A percentile compares a stretch with the other conserved stretches of the same genome.
phyloP scores from a whole-genome alignment of 64 coral and sea anemone species.

The Platygyra sinensis region DNA sequence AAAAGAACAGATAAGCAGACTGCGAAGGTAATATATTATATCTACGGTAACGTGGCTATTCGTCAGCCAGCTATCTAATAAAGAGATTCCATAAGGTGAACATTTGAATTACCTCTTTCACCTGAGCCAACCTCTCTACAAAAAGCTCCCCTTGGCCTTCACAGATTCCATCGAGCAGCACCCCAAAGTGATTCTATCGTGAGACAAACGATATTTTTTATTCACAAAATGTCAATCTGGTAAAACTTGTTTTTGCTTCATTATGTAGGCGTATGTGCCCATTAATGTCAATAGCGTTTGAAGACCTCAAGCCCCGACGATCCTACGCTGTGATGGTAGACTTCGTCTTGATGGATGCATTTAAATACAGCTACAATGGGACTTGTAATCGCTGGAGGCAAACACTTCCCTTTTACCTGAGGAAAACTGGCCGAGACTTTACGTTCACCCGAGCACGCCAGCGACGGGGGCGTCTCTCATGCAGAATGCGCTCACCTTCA shows the following conservation, averaged over 20 bases:
- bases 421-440: background rate
- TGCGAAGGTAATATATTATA: too few relatives aligned
- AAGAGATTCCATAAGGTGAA: too few relatives aligned
- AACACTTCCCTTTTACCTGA: background rate
- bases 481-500: background rate
- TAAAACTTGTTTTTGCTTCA: background rate
- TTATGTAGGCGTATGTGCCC: constrained; percentile 13
- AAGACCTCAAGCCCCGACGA: constrained; percentile 14
- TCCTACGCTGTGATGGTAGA: constrained; percentile 33
- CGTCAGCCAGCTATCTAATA: too few relatives aligned
- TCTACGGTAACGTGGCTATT: too few relatives aligned
- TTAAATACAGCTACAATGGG: constrained; percentile 11
- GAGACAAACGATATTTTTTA: background rate
- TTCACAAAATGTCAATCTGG: background rate
- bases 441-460: constrained; percentile 13
- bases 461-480: constrained; percentile 1
- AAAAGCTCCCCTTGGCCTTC: too few relatives aligned
- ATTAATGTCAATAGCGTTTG: constrained; percentile 14
- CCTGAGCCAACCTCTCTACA: too few relatives aligned
- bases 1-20: too few relatives aligned
- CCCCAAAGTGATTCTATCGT: too few relatives aligned
- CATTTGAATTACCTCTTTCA: too few relatives aligned
- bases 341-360: constrained; percentile 13
- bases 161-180: too few relatives aligned
- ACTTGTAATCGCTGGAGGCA: background rate